Evolutionary conservation across 1,140 invertebrate genomes (phyloP).

Genomic region (Drosophila ironensis): DNA sequence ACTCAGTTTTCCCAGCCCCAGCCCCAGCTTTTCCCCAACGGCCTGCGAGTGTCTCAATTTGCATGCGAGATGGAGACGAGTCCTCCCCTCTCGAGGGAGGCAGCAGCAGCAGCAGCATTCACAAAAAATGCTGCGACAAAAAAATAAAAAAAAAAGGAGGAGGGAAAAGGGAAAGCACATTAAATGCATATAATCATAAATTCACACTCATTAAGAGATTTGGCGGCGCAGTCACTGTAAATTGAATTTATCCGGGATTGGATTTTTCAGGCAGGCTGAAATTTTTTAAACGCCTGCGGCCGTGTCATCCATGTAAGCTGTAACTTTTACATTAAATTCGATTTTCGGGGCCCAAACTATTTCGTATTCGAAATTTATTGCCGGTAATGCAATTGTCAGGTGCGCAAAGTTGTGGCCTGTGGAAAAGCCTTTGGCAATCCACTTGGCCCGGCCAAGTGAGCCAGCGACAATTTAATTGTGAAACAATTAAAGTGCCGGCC

Average conservation of each 20-base stretch:
- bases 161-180: slow-evolving; percentile 28
- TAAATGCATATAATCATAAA: slow-evolving; percentile 80
- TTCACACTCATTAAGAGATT: slow-evolving; percentile 78
- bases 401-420: background rate
- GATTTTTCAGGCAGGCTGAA: too few species aligned
- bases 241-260: slow-evolving; percentile 60
- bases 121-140: too few species aligned
- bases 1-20: slow-evolving; percentile 2
- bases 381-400: background rate
- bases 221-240: slow-evolving; percentile 54
- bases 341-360: too few species aligned
- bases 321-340: too few species aligned
- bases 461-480: background rate
- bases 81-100: background rate
- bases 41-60: slow-evolving; percentile 67
- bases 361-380: too few species aligned
- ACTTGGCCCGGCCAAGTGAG: too few species aligned
- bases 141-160: too few species aligned
- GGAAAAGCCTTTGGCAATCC: background rate
- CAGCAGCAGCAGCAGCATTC: background rate
- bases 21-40: background rate
- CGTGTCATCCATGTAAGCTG: too few species aligned
- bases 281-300: too few species aligned
- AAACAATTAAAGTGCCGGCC: background rate
- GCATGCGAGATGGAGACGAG: slow-evolving; percentile 36